These are phyloP conservation scores for Drosophila biarmipes DNA, from an alignment of 1,140 invertebrate species.

Conservation along the genomic window DNA sequence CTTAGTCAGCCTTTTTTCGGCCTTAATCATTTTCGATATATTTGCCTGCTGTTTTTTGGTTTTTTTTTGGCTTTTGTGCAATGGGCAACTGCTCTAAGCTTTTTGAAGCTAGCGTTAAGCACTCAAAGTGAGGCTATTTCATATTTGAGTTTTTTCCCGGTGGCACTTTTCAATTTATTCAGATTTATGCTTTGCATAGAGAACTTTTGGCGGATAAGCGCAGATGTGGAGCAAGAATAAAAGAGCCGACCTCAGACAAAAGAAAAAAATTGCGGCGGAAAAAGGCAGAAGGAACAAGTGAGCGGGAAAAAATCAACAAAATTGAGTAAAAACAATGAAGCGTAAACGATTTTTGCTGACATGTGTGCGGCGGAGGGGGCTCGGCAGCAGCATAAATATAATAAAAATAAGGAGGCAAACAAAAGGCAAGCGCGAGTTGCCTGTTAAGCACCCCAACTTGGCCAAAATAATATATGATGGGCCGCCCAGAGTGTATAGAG, in stretches of 20 bases:
- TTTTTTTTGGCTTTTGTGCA: constrained; percentile 26
- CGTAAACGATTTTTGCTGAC: constrained; percentile 82
- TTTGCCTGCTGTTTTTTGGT: constrained; percentile 7
- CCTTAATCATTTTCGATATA: constrained; percentile 62
- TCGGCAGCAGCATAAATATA: constrained; percentile 52
- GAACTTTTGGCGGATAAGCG: constrained; percentile 30
- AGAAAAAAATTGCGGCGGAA: constrained; percentile 7
- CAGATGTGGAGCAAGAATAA: constrained; percentile 28
- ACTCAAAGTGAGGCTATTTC: constrained; percentile 49
- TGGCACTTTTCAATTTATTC: constrained; percentile 65
- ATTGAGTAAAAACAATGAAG: constrained; percentile 82
- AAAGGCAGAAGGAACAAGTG: constrained; percentile 16
- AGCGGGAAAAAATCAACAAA: constrained; percentile 64
- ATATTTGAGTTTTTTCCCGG: constrained; percentile 37
- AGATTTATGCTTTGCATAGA: constrained; percentile 39
- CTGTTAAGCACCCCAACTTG: constrained; percentile 62
- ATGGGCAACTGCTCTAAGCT: constrained; percentile 29
- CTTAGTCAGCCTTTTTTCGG: constrained; percentile 39
- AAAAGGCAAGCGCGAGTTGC: constrained; percentile 76
- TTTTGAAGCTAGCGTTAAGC: constrained; percentile 55
- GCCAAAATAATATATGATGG: constrained; percentile 47
- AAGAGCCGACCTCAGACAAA: constrained; percentile 42
- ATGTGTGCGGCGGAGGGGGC: constrained; percentile 36
- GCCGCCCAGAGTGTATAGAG: constrained; percentile 12
- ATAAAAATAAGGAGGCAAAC: constrained; percentile 74